phyloP scores from a whole-genome alignment of 1,140 invertebrate species.

The Trypoxylus dichotomus region DNA sequence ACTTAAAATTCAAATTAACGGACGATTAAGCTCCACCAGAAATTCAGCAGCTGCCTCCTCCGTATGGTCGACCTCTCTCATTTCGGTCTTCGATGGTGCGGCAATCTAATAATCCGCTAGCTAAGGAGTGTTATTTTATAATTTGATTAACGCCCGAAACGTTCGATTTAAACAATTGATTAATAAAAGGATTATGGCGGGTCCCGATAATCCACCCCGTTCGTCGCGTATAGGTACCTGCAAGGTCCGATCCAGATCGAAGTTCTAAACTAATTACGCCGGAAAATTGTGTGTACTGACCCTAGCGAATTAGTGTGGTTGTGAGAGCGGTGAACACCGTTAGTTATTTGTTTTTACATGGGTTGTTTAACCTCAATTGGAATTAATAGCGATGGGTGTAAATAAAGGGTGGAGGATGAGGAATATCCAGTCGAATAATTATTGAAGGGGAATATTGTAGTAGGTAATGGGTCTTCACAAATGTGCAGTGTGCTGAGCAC shows the following conservation, averaged over 20 bases:
- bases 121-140: neutral
- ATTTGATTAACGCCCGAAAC: neutral
- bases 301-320: neutral
- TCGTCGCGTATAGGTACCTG: neutral
- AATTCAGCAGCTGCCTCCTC: neutral
- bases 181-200: neutral
- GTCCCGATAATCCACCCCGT: neutral
- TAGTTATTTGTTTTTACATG: neutral
- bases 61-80: too few species aligned
- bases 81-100: too few species aligned
- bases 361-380: neutral
- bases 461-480: too few species aligned
- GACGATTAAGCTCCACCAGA: neutral
- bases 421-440: neutral
- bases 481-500: too few species aligned
- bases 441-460: too few species aligned
- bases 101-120: too few species aligned
- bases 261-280: neutral
- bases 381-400: neutral
- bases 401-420: neutral
- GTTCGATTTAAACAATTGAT: neutral
- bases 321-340: neutral
- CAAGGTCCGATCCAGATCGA: neutral
- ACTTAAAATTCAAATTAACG: constrained; percentile 1
- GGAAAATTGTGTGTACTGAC: neutral